Evolutionary conservation across 2,888 invertebrate genomes (phyloP).

Genomic region (Malachius bipustulatus): DNA sequence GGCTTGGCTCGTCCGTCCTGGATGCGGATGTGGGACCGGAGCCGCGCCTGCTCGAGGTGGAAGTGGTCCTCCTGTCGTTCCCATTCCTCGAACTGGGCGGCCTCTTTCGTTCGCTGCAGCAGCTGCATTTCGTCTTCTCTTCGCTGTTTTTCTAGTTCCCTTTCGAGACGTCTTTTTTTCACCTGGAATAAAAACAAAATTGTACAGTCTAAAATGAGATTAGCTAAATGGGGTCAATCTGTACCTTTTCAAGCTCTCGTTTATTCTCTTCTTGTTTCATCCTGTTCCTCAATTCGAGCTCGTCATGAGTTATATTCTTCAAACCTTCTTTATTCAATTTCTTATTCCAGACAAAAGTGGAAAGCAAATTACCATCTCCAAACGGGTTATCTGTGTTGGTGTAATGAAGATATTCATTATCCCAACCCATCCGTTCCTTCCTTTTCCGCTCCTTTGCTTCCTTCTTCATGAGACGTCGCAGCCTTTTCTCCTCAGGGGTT

Average conservation of each 20-base stretch:
- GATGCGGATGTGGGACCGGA: constrained; percentile 89
- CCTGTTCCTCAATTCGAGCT: constrained; percentile 70
- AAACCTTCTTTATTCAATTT: constrained; percentile 91
- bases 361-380: constrained; percentile 88
- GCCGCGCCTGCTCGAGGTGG: constrained; percentile 89
- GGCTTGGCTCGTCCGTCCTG: constrained; percentile 94
- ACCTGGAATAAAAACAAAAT: constrained; percentile 45
- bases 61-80: constrained; percentile 94
- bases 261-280: constrained; percentile 86
- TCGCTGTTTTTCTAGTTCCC: constrained; percentile 75
- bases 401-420: constrained; percentile 91
- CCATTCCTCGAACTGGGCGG: constrained; percentile 88
- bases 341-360: constrained; percentile 95
- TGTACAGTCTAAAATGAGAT: constrained; percentile 9
- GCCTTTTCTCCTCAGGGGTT: constrained; percentile 84
- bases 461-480: constrained; percentile 76
- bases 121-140: constrained; percentile 73
- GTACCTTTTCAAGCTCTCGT: constrained; percentile 82
- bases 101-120: constrained; percentile 78
- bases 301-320: constrained; percentile 60
- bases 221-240: too few species aligned
- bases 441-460: constrained; percentile 78
- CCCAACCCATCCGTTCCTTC: constrained; percentile 94
- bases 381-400: constrained; percentile 98
- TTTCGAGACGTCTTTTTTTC: constrained; percentile 78